Evolutionary conservation across 2,888 invertebrate genomes (phyloP), one percentile per base, ranked within the genome.

Genomic region (Mechanitis messenoides): DNA sequence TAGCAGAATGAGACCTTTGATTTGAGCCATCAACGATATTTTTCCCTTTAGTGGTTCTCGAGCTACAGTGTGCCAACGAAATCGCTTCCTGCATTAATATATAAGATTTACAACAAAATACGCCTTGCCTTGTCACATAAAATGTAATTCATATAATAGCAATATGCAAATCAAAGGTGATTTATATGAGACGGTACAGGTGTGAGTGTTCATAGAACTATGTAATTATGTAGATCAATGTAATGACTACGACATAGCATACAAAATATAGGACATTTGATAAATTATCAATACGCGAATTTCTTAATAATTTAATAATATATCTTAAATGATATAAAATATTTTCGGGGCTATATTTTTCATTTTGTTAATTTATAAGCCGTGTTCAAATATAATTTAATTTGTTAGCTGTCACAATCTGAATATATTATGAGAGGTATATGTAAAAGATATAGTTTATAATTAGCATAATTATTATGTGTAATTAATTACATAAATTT

Each of bases 401-500:
- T 7, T 42, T 35, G 35, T 35, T 5, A 35, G 42, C 42, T 31
- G 50, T 50, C 50, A 31, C 3, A 50, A 50, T 31, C 28, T 28
- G 28, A 50, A 31, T 50, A 50, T 31, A 31, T 50, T 50, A 50
- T 50, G 11, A 20, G 31, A 28, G 31, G 31, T 50, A 61, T 69
- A 61, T 35, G 6, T 35, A 35, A 5, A 66, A 67, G 64, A 59
- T 60, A 67, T 64, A 66, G 73, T 80, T 78, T 76, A 76, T 81
- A 76, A 84, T 87, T 87, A 85, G 75, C 87, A 87, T 87, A 85
- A 77, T 81, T 84, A 84, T 87, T 87, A 82, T 71, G 74, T 64
- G 63, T 59, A 69, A 85, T 87, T 87, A 86, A 88, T 87, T 82
- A 87, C 74, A 70, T 80, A 82, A 84, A 85, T 84, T 83, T 81